phyloP scores from a whole-genome alignment of 2,888 invertebrate genomes.

The Meteorus colon region DNA sequence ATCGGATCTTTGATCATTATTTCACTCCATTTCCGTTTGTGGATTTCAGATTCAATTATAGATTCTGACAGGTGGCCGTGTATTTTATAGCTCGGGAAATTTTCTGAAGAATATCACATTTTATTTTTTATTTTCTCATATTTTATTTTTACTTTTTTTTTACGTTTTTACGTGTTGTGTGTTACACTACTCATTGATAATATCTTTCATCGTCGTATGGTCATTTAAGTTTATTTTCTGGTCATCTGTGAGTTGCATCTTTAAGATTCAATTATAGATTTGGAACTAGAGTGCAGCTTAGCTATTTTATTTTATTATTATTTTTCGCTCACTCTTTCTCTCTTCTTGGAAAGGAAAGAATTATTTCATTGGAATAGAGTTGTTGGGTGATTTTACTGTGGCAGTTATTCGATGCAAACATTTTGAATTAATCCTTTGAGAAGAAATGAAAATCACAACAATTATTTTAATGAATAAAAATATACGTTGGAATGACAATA shows the following conservation, averaged over 20 bases:
- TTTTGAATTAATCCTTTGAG: not conserved
- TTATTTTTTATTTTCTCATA: conserved; percentile 1
- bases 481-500: not conserved
- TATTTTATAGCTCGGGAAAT: conserved; percentile 33
- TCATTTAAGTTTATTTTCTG: not conserved
- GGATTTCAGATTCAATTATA: conserved; percentile 54
- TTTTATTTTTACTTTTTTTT: not conserved
- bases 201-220: not conserved
- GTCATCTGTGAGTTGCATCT: conserved; percentile 14
- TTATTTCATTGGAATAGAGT: not conserved
- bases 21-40: conserved; percentile 20
- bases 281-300: conserved; percentile 4
- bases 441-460: not conserved
- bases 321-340: not conserved
- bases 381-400: not conserved
- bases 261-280: conserved; percentile 61
- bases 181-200: not conserved
- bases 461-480: not conserved
- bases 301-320: not conserved
- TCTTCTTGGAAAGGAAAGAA: not conserved
- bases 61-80: conserved; percentile 53
- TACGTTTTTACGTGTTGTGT: not conserved
- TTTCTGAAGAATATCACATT: conserved; percentile 2
- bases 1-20: conserved; percentile 26
- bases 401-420: not conserved